phyloP scores from a whole-genome alignment of 2,113 vertebrate genomes.

The Alaudala cheleensis region DNA sequence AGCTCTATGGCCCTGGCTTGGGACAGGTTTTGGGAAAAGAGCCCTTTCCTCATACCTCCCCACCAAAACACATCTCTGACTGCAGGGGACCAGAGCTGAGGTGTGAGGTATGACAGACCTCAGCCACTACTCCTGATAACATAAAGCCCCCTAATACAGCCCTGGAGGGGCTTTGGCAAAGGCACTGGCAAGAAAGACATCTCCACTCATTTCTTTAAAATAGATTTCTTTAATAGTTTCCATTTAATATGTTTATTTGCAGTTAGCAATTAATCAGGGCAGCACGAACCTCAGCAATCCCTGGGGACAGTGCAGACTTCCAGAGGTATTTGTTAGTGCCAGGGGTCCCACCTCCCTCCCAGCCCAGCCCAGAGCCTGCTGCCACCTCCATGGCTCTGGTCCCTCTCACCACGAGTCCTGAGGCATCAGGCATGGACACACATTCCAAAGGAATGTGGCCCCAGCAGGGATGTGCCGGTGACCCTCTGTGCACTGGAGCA shows the following conservation, averaged over 20 bases:
- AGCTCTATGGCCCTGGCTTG: no score
- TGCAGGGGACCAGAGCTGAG: neutral
- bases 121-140: fast-evolving
- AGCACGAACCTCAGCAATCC: slow-evolving; percentile 9
- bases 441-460: neutral
- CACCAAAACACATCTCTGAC: no score
- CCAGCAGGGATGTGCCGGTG: neutral
- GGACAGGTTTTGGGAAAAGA: neutral
- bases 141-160: fast-evolving
- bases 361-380: neutral
- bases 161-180: neutral
- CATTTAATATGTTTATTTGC: slow-evolving; percentile 71
- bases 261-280: slow-evolving; percentile 72
- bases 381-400: neutral
- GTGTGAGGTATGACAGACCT: neutral
- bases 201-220: slow-evolving; percentile 70
- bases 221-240: slow-evolving; percentile 81
- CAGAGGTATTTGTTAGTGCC: neutral
- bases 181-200: slow-evolving; percentile 34
- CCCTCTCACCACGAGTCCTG: neutral
- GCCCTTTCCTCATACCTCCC: neutral
- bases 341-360: neutral
- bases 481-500: neutral
- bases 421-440: neutral
- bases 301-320: neutral